phyloP scores from a whole-genome alignment of 1,140 invertebrate species.

The Dendroctonus ponderosae region DNA sequence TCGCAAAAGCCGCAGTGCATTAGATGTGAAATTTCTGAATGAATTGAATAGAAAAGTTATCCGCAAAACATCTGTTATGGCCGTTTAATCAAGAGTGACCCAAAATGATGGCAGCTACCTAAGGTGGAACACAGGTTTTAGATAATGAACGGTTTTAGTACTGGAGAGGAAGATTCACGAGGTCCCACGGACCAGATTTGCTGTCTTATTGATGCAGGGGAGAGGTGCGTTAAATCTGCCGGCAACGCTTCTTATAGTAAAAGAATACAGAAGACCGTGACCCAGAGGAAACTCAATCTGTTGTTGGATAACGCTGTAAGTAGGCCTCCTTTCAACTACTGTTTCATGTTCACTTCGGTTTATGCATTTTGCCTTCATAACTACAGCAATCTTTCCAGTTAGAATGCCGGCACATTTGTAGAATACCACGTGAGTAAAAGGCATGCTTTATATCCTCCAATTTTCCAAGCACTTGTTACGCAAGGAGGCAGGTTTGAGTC shows the following conservation, averaged over 20 bases:
- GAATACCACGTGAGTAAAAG: too few relatives aligned
- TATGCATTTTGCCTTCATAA: too few relatives aligned
- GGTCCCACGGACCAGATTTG: slow-evolving; percentile 85
- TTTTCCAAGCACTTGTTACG: too few relatives aligned
- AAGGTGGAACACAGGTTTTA: neutral
- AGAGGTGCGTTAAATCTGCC: slow-evolving; percentile 80
- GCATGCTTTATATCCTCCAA: too few relatives aligned
- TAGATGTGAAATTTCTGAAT: too few relatives aligned
- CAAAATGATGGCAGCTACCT: slow-evolving; percentile 16
- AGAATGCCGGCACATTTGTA: too few relatives aligned
- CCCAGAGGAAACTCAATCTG: slow-evolving; percentile 85
- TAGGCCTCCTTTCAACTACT: slow-evolving; percentile 21
- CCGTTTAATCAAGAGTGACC: too few relatives aligned
- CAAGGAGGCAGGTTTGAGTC: too few relatives aligned
- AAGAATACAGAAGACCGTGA: slow-evolving; percentile 93
- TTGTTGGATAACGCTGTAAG: slow-evolving; percentile 80
- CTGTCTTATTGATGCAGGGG: slow-evolving; percentile 87
- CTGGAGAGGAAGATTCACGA: slow-evolving; percentile 84
- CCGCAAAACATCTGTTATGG: too few relatives aligned
- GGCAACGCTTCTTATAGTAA: slow-evolving; percentile 97
- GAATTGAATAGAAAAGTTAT: too few relatives aligned
- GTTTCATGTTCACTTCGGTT: neutral
- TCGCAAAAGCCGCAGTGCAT: too few relatives aligned
- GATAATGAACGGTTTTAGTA: slow-evolving; percentile 80
- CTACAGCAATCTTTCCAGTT: too few relatives aligned